Evolutionary conservation across 2,113 vertebrate genomes (phyloP), one percentile per base, ranked within the genome.

Genomic region (Columba janthina): DNA sequence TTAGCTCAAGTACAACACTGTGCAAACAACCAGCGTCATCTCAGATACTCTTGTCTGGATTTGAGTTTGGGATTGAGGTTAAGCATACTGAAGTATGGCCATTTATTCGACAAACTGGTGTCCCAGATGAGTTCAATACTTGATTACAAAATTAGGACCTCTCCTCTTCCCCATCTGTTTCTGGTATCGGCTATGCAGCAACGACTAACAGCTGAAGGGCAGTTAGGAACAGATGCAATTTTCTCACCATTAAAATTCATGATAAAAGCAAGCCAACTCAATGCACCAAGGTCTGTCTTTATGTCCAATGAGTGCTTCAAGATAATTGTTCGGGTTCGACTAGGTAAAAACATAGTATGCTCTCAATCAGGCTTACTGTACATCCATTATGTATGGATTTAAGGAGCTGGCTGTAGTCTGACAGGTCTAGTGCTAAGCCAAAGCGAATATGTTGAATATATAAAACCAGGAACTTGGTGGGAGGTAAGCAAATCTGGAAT

Each of bases 211-310:
- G 74, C 85, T 78, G 71, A 94, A 90, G 71, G 38, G 38, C 60
- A 74, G 72, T 58, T 64, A 92, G 83, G 69, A 93, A 71, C 72
- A 74, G 69, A 88, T 90, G 72, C 38, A 62, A 56, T 58, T 77
- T 93, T 88, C 88, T 90, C 51, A 53, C 72, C 28, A 42, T 83
- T 93, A 92, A 95, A 91, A 90, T 83, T 76, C 12, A 73, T 19
- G 3, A 70, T 36, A 56, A 77, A 70, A 80, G 4, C 44, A 72
- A 93, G 62, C 54, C 74, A 90, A 40, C 3, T 9, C n/a, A 82
- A 40, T 11, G 28, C 2, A 17, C 34, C 25, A 20, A 88, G 34
- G 15, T 38, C 75, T 93, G 58, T 2, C 28, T 85, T 15, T 29
- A 24, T 24, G 31, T 85, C 36, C 75, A 54, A 3, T 21, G 40